A percentile compares a stretch with the other conserved stretches of the same genome.
These are phyloP conservation scores for Mamestra configurata DNA, from an alignment of 1,140 invertebrate species.

Conservation along the genomic window DNA sequence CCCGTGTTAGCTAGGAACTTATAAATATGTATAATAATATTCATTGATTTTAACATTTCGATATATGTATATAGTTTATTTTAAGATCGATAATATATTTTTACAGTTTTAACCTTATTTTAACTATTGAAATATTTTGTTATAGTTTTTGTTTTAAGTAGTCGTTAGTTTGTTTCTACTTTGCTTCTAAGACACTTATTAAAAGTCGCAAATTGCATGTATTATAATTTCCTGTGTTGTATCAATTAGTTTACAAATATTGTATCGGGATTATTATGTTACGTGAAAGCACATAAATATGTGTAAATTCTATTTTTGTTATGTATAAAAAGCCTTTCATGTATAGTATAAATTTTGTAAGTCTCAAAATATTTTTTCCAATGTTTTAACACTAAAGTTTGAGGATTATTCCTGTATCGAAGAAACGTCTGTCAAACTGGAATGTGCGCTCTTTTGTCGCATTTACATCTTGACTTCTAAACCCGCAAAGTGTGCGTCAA, in stretches of 20 bases:
- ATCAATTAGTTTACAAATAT: slow-evolving; percentile 27
- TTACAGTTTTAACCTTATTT: neutral
- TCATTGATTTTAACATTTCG: neutral
- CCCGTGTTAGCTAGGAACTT: neutral
- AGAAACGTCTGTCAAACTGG: neutral
- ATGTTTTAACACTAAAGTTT: neutral
- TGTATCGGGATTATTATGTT: slow-evolving; percentile 15
- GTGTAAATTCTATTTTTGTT: slow-evolving; percentile 29
- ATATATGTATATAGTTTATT: slow-evolving; percentile 1
- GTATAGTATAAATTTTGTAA: neutral
- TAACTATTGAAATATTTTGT: neutral
- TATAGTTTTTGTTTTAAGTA: slow-evolving; percentile 1
- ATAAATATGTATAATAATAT: neutral
- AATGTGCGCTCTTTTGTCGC: neutral
- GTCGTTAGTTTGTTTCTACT: neutral
- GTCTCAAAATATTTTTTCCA: neutral
- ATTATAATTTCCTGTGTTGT: neutral
- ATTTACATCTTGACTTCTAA: neutral
- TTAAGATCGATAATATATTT: slow-evolving; percentile 14
- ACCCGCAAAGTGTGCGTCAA: neutral
- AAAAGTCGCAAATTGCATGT: neutral
- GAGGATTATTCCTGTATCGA: neutral
- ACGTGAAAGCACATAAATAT: slow-evolving; percentile 26
- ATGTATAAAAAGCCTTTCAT: neutral
- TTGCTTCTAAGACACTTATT: neutral